Base-by-base conservation (phyloP, 2,797 vertebrate genomes). In the Onychomys arenicola region DNA sequence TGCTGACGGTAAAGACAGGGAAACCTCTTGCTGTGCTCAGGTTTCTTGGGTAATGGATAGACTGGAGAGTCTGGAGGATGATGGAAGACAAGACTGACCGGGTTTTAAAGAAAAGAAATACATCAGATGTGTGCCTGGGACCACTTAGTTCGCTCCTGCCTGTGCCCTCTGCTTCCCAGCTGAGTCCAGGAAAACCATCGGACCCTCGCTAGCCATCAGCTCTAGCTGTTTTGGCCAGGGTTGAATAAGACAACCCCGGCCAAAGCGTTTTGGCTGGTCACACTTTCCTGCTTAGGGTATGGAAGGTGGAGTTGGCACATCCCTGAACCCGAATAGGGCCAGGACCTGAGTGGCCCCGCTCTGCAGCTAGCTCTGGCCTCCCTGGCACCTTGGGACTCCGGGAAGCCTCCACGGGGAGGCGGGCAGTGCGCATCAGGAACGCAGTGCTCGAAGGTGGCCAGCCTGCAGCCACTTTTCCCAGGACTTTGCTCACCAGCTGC, bases 401-500 rank as follows among this genome's bases (percentile, higher is more conserved):
- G 16, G 37, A 67, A 85, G n/a, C 89, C 85, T 57, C 1, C 6
- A 52, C 67, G 4, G 80, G 52, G 82, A 13, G 78, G 69, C 17
- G 37, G 71, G 49, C 93, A 80, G 86, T 12, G 11, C 82, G 1
- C 8, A 19, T 0, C 25, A 23, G 67, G 81, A 19, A 57, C 16
- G 57, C 40, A 67, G 52, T 14, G 32, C 91, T 94, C 32, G 21
- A 0, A 84, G 55, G 85, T 83, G 67, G n/a, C 90, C 90, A 40
- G 97, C 82, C 67, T 40, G 73, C 92, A 90, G 52, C 55, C 96
- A 98, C 98, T 97, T 98, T 97, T 91, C 90, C 94, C 94, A 32
- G 76, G 7, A 97, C 97, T 97, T 97, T 61, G 90, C 95, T 93
- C 89, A 34, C n/a, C 94, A 40, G 75, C 90, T 16, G 91, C 52